Percentiles rank a stretch among this genome's conserved stretches.
phyloP scores from a whole-genome alignment of 2,113 vertebrate species.

The Notarius quadriscutis region DNA sequence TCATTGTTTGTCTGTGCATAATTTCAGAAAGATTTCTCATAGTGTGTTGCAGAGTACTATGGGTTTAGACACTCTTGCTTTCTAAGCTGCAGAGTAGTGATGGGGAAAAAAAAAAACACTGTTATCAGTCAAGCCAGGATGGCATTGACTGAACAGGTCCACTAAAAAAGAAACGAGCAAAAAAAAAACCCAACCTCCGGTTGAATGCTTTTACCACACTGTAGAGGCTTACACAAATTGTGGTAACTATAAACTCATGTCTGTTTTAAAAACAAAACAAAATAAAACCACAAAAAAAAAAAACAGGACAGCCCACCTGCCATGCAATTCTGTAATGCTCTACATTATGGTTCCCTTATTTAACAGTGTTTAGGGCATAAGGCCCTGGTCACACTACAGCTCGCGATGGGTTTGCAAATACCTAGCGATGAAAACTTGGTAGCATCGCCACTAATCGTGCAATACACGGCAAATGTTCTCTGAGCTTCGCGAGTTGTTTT shows the following conservation, averaged over 20 bases:
- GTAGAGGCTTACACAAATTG: background rate
- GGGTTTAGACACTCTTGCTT: background rate
- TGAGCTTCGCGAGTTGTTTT: too few relatives aligned
- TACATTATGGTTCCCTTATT: background rate
- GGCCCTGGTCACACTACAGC: too few relatives aligned
- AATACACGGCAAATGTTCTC: too few relatives aligned
- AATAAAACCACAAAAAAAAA: background rate
- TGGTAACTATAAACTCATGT: background rate
- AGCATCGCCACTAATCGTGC: too few relatives aligned
- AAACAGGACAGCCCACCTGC: background rate
- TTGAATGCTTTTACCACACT: background rate
- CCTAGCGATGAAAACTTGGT: too few relatives aligned
- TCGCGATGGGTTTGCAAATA: too few relatives aligned
- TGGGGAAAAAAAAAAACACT: background rate
- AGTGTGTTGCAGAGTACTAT: background rate
- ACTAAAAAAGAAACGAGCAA: slow-evolving; percentile 6
- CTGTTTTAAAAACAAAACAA: background rate
- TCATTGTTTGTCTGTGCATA: slow-evolving; percentile 22
- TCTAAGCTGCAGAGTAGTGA: background rate
- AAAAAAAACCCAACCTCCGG: background rate
- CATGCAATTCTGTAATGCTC: background rate
- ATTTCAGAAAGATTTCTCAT: slow-evolving; percentile 4
- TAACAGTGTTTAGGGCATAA: too few relatives aligned
- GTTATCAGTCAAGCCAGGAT: slow-evolving; percentile 23
- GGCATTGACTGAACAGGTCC: slow-evolving; percentile 3